These are phyloP conservation scores for Ivindomyrus marchei DNA, from an alignment of 2,113 vertebrate species.

Conservation along the genomic window DNA sequence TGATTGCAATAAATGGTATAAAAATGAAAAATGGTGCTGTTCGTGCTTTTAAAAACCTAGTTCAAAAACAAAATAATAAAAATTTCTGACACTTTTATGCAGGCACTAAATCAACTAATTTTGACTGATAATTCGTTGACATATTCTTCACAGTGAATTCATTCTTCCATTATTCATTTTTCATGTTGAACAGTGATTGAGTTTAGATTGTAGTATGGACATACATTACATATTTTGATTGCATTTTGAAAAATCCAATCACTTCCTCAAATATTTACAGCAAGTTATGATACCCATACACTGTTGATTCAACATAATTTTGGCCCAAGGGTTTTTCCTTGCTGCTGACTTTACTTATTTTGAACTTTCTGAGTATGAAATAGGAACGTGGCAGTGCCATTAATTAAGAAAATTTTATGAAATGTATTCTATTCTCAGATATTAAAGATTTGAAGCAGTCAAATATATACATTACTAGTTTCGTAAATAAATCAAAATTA, in stretches of 20 bases:
- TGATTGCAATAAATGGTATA: not conserved
- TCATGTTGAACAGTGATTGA: not conserved
- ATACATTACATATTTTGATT: slow-evolving; percentile 8
- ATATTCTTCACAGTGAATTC: not conserved
- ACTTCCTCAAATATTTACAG: slow-evolving; percentile 1
- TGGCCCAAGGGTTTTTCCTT: not conserved
- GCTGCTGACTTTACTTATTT: not conserved
- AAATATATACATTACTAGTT: not conserved
- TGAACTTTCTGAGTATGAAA: not conserved
- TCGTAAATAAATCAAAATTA: not conserved
- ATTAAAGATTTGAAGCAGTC: not conserved
- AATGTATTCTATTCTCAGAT: not conserved
- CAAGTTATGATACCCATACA: not conserved
- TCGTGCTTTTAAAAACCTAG: not conserved
- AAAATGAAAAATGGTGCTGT: not conserved
- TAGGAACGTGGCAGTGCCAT: not conserved
- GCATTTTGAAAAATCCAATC: slow-evolving; percentile 6
- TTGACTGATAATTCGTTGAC: not conserved
- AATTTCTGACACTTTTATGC: not conserved
- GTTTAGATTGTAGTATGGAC: not conserved
- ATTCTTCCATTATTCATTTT: not conserved
- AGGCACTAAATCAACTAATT: not conserved
- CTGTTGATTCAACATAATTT: not conserved
- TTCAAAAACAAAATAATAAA: not conserved
- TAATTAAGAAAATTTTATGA: not conserved